A percentile compares a stretch with the other conserved stretches of the same genome.
Evolutionary conservation across 2,888 invertebrate genomes (phyloP).

Genomic region (Netelia inedita): DNA sequence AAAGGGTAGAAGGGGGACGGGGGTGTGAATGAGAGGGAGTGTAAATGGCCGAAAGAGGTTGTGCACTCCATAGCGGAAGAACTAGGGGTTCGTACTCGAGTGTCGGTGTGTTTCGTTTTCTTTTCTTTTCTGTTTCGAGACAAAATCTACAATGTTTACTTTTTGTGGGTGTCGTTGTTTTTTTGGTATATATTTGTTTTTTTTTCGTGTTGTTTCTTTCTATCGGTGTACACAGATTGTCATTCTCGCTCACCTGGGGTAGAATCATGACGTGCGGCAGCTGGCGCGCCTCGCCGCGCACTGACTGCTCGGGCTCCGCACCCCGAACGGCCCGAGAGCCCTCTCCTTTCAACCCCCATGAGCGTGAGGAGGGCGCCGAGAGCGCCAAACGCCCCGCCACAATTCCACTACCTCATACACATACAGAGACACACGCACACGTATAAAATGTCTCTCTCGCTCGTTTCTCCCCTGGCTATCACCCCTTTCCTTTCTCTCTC

Average conservation of each 20-base stretch:
- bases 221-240: constrained; percentile 58
- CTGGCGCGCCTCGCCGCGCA: constrained; percentile 85
- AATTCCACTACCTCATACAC: constrained; percentile 37
- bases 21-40: not conserved
- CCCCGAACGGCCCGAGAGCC: constrained; percentile 74
- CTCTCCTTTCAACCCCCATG: constrained; percentile 67
- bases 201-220: constrained; percentile 31
- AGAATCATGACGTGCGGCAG: constrained; percentile 84
- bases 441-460: not conserved
- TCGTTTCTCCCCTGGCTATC: constrained; percentile 13
- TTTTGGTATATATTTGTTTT: not conserved
- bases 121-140: not conserved
- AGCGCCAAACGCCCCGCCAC: constrained; percentile 65
- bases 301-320: constrained; percentile 80
- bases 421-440: not conserved
- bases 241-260: constrained; percentile 81
- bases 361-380: constrained; percentile 67
- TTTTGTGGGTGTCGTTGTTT: not conserved
- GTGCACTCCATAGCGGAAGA: too few species aligned
- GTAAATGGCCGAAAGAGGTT: not conserved
- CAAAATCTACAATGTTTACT: not conserved
- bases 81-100: too few species aligned
- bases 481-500: constrained; percentile 43
- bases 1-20: not conserved
- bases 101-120: too few species aligned